Evolutionary conservation across 2,113 vertebrate genomes (phyloP).

Genomic region (Haemorhous mexicanus): DNA sequence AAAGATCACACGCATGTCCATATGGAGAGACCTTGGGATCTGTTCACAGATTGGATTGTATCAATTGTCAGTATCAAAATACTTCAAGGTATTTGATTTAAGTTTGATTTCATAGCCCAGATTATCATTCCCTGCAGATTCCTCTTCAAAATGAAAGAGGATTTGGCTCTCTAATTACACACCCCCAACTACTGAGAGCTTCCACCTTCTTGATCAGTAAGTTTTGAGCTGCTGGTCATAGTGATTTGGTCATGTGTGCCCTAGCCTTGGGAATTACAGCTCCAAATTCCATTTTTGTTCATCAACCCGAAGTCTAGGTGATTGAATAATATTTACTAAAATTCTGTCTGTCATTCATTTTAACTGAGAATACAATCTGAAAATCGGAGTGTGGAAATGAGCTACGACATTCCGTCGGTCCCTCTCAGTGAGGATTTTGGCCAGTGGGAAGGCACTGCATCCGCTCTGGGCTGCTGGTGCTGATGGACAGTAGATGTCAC

Average conservation of each 20-base stretch:
- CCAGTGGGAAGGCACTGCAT: accelerated
- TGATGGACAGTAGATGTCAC: constrained; percentile 39
- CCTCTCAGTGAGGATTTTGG: accelerated
- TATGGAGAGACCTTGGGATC: neutral
- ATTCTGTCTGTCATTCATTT: neutral
- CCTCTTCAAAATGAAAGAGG: neutral
- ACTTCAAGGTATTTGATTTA: neutral
- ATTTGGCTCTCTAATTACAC: neutral
- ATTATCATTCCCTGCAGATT: neutral
- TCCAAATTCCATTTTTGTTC: neutral
- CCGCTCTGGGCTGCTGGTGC: neutral
- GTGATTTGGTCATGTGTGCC: neutral
- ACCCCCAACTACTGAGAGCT: accelerated
- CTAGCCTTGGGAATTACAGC: neutral
- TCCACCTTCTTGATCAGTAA: neutral
- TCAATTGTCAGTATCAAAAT: neutral
- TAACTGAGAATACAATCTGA: neutral
- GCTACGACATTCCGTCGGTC: accelerated
- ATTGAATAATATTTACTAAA: neutral
- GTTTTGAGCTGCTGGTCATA: neutral
- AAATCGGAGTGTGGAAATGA: neutral
- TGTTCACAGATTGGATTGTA: neutral
- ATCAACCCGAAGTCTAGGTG: neutral
- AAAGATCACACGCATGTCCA: accelerated
- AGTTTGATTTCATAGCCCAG: neutral